Evolutionary conservation across 2,113 vertebrate genomes (phyloP), one percentile per base, ranked within the genome.

Genomic region (Brachirus orientalis): DNA sequence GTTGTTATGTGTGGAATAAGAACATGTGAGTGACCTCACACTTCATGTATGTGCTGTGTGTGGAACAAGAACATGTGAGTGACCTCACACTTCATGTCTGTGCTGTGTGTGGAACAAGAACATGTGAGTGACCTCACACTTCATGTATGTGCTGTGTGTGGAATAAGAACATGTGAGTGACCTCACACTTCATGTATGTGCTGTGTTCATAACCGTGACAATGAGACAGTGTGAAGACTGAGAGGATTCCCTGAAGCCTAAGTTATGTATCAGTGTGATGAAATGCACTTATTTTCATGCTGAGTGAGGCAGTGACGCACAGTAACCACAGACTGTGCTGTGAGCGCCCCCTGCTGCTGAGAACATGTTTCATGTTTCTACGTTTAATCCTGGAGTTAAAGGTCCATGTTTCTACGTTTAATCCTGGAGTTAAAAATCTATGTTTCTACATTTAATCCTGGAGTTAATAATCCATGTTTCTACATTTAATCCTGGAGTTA

Each of bases 1-100:
- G 65, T 57, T 77, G 48, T 79, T 60, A n/a, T 16, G 14, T 6
- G 0, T 51, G 1, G 44, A 17, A 33, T 19, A 71, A 60, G 44
- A 52, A 18, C 69, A 8, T 1, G 28, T 18, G 52, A 54, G 17
- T 37, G 33, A 16, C 12, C 17, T 12, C 53, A 38, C n/a, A 38
- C 17, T 38, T 28, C 50, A 14, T 50, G 19, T 50, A 22, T 12
- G 11, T 14, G n/a, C n/a, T n/a, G n/a, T 16, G 14, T 6, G 0
- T 51, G 1, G 44, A 17, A 33, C 17, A 71, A 60, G 44, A 52
- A 18, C 69, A 8, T 1, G 28, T 18, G 52, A 54, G 17, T 37
- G 33, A 16, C 12, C 17, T 12, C 53, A 38, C n/a, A 38, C 17
- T 38, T 28, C 50, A 14, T 50, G 19, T 50, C 13, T 12, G 11